A percentile compares a stretch with the other conserved stretches of the same genome.
These are phyloP conservation scores for Koerneria pararmatus DNA, from an alignment of 2,888 invertebrate species.

Conservation along the genomic window DNA sequence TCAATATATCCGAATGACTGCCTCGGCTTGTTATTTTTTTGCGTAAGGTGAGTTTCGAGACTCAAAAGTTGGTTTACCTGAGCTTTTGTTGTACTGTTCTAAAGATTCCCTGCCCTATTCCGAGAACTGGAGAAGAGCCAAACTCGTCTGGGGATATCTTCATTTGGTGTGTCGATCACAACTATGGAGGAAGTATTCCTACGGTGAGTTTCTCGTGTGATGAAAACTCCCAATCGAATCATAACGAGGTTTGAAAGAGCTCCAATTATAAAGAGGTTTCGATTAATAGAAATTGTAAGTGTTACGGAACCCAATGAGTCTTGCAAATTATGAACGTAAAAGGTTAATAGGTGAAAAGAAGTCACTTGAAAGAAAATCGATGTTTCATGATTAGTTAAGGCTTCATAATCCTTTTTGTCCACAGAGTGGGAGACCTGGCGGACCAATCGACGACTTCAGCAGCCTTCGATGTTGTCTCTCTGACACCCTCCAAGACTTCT, in stretches of 20 bases:
- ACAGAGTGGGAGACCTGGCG: slow-evolving; percentile 16
- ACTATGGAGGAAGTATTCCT: slow-evolving; percentile 86
- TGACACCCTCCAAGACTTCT: slow-evolving; percentile 26
- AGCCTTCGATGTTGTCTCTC: slow-evolving; percentile 1
- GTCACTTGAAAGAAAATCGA: not conserved
- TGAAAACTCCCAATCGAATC: not conserved
- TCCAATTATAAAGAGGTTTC: too few relatives aligned
- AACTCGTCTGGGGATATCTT: slow-evolving; percentile 69
- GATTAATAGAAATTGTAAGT: too few relatives aligned
- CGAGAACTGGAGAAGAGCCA: slow-evolving; percentile 69
- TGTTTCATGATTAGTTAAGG: too few relatives aligned
- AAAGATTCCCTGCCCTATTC: slow-evolving; percentile 68
- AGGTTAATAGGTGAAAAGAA: not conserved
- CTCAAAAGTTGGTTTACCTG: too few relatives aligned
- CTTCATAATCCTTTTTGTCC: not conserved
- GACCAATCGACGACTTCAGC: not conserved
- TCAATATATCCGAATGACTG: too few relatives aligned
- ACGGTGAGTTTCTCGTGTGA: slow-evolving; percentile 65
- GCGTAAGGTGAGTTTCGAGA: too few relatives aligned
- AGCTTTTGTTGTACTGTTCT: too few relatives aligned
- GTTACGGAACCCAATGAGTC: too few relatives aligned
- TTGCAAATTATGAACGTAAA: too few relatives aligned
- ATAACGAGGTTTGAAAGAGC: not conserved
- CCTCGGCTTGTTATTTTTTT: too few relatives aligned
- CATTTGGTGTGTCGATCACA: slow-evolving; percentile 79